Evolutionary conservation across 2,797 vertebrate species (phyloP).

Genomic region (Bradypodion pumilum): DNA sequence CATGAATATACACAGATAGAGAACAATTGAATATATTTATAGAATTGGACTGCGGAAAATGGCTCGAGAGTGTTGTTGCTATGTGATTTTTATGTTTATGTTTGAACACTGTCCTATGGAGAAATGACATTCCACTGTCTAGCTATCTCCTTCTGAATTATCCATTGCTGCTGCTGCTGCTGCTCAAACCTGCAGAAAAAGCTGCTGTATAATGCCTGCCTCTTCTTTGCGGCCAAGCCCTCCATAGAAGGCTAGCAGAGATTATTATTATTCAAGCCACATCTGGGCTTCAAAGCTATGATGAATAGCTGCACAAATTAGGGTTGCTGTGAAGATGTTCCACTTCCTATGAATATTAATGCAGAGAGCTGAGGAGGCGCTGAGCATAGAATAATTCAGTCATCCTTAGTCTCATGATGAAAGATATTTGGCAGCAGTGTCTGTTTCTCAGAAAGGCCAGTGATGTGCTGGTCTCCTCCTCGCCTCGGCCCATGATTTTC

Average conservation of each 20-base stretch:
- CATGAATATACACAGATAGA: no score
- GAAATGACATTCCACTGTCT: not conserved
- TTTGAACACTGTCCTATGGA: not conserved
- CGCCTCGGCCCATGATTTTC: slow-evolving; percentile 53
- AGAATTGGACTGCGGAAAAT: not conserved
- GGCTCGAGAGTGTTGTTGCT: not conserved
- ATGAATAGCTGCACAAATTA: slow-evolving; percentile 4
- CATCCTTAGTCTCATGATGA: not conserved
- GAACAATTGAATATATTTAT: no score
- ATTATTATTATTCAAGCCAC: slow-evolving; percentile 9
- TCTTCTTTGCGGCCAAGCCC: not conserved
- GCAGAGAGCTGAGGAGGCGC: not conserved
- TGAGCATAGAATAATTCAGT: not conserved
- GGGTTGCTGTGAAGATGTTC: not conserved
- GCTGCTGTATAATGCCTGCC: not conserved
- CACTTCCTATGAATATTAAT: slow-evolving; percentile 4
- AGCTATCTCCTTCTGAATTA: not conserved
- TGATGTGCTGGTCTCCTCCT: not conserved
- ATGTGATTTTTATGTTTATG: not conserved
- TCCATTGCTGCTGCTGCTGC: not conserved
- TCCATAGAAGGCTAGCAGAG: not conserved
- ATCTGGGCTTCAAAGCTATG: not conserved
- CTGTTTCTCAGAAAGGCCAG: not conserved
- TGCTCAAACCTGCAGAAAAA: not conserved
- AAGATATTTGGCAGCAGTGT: not conserved